These are phyloP conservation scores for Cottus gobio DNA, from an alignment of 2,113 vertebrate species.

Conservation along the genomic window DNA sequence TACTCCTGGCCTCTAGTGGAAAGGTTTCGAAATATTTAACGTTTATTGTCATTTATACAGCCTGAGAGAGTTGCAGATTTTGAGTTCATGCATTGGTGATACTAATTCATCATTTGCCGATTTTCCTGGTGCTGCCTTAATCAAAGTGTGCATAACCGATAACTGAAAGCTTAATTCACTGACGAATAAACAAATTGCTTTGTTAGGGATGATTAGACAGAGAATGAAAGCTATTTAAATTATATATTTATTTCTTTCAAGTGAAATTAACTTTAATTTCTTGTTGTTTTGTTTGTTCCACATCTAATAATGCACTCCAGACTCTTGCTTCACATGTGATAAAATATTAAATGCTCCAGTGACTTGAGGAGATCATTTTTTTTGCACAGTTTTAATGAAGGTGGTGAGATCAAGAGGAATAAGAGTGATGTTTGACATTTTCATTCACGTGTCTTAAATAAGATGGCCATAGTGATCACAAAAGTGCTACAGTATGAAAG, in stretches of 20 bases:
- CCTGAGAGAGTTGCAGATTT: slow-evolving; percentile 3
- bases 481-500: slow-evolving; percentile 9
- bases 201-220: slow-evolving; percentile 29
- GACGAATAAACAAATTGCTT: slow-evolving; percentile 34
- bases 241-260: slow-evolving; percentile 12
- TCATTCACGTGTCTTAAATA: slow-evolving; percentile 19
- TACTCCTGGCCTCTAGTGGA: not conserved
- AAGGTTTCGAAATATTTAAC: slow-evolving; percentile 20
- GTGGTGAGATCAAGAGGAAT: slow-evolving; percentile 34
- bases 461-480: not conserved
- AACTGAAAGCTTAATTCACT: slow-evolving; percentile 29
- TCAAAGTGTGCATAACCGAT: slow-evolving; percentile 26
- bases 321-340: slow-evolving; percentile 1
- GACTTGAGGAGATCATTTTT: slow-evolving; percentile 15
- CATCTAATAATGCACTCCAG: slow-evolving; percentile 25
- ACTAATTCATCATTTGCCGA: slow-evolving; percentile 2
- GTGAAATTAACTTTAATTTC: slow-evolving; percentile 19
- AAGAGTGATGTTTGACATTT: slow-evolving; percentile 21
- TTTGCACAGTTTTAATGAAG: slow-evolving; percentile 42
- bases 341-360: slow-evolving; percentile 30
- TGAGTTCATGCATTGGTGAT: not conserved
- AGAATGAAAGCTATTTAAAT: slow-evolving; percentile 33
- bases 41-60: not conserved
- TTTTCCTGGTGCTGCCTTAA: slow-evolving; percentile 15
- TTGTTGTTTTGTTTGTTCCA: slow-evolving; percentile 42